Conservation (phyloP, 2,888 invertebrate species). For the Alloscopus bannaensis region DNA sequence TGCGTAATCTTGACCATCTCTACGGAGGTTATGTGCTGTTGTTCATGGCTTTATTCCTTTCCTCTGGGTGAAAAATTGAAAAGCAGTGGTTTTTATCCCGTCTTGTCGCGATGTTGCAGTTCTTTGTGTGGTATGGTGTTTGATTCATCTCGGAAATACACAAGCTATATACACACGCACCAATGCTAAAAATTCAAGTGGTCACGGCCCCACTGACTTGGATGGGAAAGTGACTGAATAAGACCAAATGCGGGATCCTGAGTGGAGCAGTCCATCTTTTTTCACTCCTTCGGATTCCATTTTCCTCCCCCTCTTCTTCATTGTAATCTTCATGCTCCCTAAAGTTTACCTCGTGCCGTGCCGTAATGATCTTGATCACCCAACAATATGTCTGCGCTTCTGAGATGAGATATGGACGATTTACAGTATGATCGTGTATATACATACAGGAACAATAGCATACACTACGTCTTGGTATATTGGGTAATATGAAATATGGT, state of each 20-base stretch:
- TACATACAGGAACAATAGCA: background rate
- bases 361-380: conserved; percentile 9
- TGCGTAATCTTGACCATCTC: conserved; percentile 21
- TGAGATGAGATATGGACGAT: too few relatives aligned
- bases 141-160: background rate
- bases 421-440: too few relatives aligned
- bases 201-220: conserved; percentile 19
- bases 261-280: conserved; percentile 4
- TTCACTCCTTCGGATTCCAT: conserved; percentile 12
- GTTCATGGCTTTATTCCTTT: background rate
- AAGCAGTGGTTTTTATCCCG: too few relatives aligned
- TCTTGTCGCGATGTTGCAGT: background rate
- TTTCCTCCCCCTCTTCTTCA: conserved; percentile 1
- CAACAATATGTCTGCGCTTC: too few relatives aligned
- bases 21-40: background rate
- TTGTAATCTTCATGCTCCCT: conserved; percentile 8
- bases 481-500: too few relatives aligned
- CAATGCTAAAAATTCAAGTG: conserved; percentile 18
- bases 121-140: background rate
- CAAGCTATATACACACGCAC: background rate
- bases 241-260: conserved; percentile 14
- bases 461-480: background rate
- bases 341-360: conserved; percentile 21
- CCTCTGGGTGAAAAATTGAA: background rate
- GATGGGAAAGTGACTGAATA: conserved; percentile 8